Evolutionary conservation across 2,888 invertebrate species (phyloP).

Genomic region (Epinotia demarniana): DNA sequence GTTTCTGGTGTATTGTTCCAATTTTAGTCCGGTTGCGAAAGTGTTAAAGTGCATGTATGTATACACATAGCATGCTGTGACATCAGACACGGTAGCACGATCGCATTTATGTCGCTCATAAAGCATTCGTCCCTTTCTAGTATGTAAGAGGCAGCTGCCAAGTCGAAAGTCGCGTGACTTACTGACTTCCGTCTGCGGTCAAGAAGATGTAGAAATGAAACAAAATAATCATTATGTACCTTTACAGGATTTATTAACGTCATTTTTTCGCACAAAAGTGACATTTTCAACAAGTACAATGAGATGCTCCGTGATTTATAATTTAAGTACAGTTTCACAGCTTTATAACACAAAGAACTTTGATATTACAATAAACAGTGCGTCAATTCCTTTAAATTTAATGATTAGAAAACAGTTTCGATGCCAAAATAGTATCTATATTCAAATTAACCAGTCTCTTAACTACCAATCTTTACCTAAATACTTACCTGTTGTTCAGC

Average conservation of each 20-base stretch:
- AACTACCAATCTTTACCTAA: constrained; percentile 29
- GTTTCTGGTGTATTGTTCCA: no score
- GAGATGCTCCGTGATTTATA: constrained; percentile 77
- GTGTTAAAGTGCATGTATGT: no score
- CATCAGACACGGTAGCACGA: no score
- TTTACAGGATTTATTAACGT: constrained; percentile 67
- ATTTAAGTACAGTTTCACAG: constrained; percentile 83
- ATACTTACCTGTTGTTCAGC: constrained; percentile 29
- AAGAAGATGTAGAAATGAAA: constrained; percentile 48
- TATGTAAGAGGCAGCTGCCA: no score
- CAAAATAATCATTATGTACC: constrained; percentile 50
- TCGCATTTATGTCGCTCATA: no score
- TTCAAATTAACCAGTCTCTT: constrained; percentile 39
- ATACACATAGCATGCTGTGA: no score
- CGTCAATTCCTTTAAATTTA: constrained; percentile 70
- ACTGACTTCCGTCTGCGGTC: no score
- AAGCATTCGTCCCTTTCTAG: no score
- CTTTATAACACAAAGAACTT: constrained; percentile 73
- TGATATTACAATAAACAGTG: constrained; percentile 57
- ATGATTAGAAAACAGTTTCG: constrained; percentile 64
- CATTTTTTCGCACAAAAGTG: constrained; percentile 79
- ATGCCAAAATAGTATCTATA: constrained; percentile 67
- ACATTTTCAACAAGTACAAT: constrained; percentile 75
- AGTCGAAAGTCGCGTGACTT: no score
- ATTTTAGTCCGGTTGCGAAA: no score